Conservation (phyloP, 2,797 vertebrate genomes). For the Phataginus tricuspis region DNA sequence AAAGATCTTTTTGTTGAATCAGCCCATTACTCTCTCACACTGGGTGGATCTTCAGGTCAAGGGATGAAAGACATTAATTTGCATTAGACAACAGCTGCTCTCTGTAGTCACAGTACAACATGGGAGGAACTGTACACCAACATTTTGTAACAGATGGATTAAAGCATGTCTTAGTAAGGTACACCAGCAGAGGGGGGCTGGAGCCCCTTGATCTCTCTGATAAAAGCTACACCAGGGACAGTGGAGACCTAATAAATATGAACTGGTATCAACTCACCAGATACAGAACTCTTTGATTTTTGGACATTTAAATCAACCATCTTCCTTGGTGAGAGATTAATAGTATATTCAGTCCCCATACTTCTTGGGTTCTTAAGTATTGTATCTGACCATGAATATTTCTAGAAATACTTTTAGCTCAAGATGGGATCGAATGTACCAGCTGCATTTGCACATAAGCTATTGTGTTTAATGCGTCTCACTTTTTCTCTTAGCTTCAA, state of each 20-base stretch:
- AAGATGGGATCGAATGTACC: not conserved
- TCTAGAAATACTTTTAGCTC: not conserved
- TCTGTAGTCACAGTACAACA: not conserved
- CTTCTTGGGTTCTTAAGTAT: not conserved
- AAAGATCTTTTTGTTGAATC: not conserved
- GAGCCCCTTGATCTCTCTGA: constrained; percentile 23
- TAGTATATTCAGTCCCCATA: not conserved
- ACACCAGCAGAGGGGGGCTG: not conserved
- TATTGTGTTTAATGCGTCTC: not conserved
- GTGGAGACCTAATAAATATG: constrained; percentile 49
- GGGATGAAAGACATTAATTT: not conserved
- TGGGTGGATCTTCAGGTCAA: not conserved
- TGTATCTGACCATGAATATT: not conserved
- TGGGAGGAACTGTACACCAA: not conserved
- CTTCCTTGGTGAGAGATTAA: not conserved
- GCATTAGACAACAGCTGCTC: not conserved
- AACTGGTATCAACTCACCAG: not conserved
- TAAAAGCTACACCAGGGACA: not conserved
- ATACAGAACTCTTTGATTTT: not conserved
- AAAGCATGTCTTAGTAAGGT: constrained; percentile 17
- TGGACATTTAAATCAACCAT: not conserved
- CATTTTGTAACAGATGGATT: constrained; percentile 55
- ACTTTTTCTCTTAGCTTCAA: not conserved
- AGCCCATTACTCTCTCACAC: not conserved
- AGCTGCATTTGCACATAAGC: not conserved